Conservation (phyloP, 2,888 invertebrate genomes). For the Chrysomela aeneicollis region DNA sequence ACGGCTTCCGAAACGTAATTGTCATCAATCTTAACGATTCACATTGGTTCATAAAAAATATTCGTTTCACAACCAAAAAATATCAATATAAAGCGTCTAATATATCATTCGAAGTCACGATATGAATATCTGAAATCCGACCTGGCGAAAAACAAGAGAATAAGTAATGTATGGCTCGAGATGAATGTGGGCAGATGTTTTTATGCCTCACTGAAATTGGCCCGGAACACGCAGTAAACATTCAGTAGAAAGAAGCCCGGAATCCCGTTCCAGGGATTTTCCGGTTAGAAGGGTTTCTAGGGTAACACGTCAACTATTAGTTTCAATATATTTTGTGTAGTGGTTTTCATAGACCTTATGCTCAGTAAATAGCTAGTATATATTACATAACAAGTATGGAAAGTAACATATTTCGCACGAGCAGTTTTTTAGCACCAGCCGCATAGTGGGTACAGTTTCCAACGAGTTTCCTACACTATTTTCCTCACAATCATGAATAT, state of each 20-base stretch:
- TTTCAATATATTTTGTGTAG: too few relatives aligned
- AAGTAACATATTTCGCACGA: too few relatives aligned
- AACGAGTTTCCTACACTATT: too few relatives aligned
- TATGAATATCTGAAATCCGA: constrained; percentile 7
- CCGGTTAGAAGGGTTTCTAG: background rate
- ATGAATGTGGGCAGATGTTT: constrained; percentile 32
- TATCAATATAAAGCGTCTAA: background rate
- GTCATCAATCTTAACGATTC: too few relatives aligned
- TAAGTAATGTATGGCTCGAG: constrained; percentile 22
- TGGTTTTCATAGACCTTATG: too few relatives aligned
- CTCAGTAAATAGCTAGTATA: too few relatives aligned
- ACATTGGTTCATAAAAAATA: too few relatives aligned
- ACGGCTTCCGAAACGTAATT: too few relatives aligned
- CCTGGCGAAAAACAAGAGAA: constrained; percentile 16
- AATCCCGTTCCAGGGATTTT: constrained; percentile 28
- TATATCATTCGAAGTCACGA: background rate
- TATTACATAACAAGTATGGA: too few relatives aligned
- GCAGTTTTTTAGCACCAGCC: too few relatives aligned
- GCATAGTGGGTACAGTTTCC: too few relatives aligned
- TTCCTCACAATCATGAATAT: too few relatives aligned
- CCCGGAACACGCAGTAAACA: constrained; percentile 40
- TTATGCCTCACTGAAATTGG: constrained; percentile 36
- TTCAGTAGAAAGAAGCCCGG: constrained; percentile 33
- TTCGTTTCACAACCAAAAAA: background rate
- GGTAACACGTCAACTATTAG: background rate